Percentiles rank a stretch among this genome's conserved stretches.
Conservation (phyloP, 1,140 invertebrate genomes). For the Brachionus koreanus region DNA sequence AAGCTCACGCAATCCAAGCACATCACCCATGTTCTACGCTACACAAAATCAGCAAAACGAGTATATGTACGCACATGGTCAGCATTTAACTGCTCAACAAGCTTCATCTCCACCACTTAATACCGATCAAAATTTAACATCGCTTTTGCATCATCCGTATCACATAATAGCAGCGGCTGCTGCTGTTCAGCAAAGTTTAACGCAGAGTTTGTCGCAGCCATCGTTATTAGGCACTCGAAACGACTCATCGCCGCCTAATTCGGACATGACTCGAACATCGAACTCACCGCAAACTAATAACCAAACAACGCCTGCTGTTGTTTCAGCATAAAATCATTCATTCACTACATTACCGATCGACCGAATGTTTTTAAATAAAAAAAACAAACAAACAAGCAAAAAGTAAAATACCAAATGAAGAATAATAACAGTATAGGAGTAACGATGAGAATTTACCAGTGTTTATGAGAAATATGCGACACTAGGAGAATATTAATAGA, state of each 20-base stretch:
- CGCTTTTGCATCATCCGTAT: conserved; percentile 29
- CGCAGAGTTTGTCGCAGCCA: not conserved
- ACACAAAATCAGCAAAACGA: not conserved
- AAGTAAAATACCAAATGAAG: not conserved
- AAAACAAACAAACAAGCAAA: not conserved
- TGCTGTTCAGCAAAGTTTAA: conserved; percentile 21
- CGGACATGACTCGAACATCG: not conserved
- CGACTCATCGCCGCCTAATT: not conserved
- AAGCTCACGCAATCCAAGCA: not conserved
- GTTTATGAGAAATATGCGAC: not conserved
- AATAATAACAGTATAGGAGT: not conserved
- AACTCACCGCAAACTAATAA: not conserved
- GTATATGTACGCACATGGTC: not conserved
- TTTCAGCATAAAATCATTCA: not conserved
- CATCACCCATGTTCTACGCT: not conserved
- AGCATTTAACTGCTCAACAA: not conserved
- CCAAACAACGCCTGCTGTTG: not conserved
- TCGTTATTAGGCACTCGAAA: not conserved
- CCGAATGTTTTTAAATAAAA: not conserved
- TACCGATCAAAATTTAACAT: conserved; percentile 26
- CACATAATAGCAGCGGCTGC: conserved; percentile 36
- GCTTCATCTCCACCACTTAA: not conserved
- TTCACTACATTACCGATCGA: not conserved
- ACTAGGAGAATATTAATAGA: not conserved
- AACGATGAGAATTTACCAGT: not conserved